These are phyloP conservation scores for Pituophis catenifer DNA, from an alignment of 2,113 vertebrate species.

Conservation along the genomic window DNA sequence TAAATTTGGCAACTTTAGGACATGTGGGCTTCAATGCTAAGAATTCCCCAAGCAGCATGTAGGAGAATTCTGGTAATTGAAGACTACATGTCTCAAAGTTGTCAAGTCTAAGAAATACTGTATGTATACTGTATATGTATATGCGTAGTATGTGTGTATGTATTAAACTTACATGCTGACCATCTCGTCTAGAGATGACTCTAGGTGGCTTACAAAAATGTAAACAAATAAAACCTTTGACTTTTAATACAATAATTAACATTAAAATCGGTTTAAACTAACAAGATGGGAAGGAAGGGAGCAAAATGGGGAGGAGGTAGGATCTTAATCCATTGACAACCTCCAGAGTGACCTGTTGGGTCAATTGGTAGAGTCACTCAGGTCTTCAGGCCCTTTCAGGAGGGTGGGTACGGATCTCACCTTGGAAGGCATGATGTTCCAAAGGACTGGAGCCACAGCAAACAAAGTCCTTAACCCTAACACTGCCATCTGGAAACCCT, in stretches of 20 bases:
- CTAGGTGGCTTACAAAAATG: neutral
- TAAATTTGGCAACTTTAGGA: neutral
- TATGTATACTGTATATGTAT: no score
- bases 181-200: neutral
- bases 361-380: neutral
- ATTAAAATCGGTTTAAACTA: neutral
- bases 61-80: neutral
- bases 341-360: neutral
- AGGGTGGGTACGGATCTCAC: neutral
- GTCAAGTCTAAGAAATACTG: neutral
- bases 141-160: neutral
- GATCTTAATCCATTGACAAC: neutral
- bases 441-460: neutral
- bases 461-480: neutral
- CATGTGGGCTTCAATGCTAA: neutral
- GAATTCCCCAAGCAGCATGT: neutral
- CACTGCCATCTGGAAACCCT: neutral
- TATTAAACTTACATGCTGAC: neutral
- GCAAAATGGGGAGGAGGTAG: neutral
- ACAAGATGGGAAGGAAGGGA: neutral
- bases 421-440: neutral
- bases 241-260: neutral
- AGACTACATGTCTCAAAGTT: neutral
- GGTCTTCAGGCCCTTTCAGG: neutral
- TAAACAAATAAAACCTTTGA: neutral